Evolutionary conservation across 2,888 invertebrate species (phyloP), one percentile per base, ranked within the genome.

Genomic region (Cantharis lateralis): DNA sequence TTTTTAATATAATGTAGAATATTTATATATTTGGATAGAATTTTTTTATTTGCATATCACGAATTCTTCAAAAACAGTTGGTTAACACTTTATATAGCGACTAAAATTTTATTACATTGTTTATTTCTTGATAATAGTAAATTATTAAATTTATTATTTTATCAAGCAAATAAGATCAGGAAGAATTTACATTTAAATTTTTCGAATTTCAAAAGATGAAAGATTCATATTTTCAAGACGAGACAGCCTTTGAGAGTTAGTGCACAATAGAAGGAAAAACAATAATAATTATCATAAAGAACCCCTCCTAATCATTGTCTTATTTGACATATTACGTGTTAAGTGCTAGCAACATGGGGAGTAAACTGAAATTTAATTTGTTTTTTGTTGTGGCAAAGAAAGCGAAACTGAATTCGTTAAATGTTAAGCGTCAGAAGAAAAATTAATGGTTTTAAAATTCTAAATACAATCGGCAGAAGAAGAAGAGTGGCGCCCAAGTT

Each of bases 271-370:
- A 48, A 48, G 48, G n/a, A 76, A 80, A 79, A 80, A 80, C 79
- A 79, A 79, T 71, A 73, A 74, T 73, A 75, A 80, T 80, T 80
- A 79, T 79, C 79, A 79, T 80, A 80, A 80, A 80, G 78, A 80
- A 79, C 79, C 80, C 76, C 80, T 79, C 80, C 80, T 76, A 76
- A 75, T 76, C 78, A 80, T 80, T 80, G 80, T 80, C 79, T 71
- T 76, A 20, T 79, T 79, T 79, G 79, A 79, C 76, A 78, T 71
- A 76, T 77, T 75, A 74, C 74, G 79, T 78, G 71, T 78, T 70
- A 75, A 80, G 76, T 76, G 75, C 78, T 79, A 28, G 75, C 74
- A 62, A 79, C 80, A 77, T 79, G 79, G 80, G 78, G 78, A 74
- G 78, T 72, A 76, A 70, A 71, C 78, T 75, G 71, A 74, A 75